Base-by-base conservation (phyloP, 2,888 invertebrate genomes). In the Beris chalybata region DNA sequence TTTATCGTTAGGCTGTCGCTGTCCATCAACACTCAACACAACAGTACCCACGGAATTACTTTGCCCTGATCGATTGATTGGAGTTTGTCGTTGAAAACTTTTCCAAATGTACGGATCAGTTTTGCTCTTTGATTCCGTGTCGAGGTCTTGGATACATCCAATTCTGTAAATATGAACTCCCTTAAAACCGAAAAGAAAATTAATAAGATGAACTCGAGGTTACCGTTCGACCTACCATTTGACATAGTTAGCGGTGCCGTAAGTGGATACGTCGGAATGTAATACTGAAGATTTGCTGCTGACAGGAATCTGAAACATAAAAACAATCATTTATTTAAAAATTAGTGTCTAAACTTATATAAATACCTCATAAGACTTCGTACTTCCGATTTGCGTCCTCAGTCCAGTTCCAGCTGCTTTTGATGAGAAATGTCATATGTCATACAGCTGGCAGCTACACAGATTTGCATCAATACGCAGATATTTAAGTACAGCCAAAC, bases 131-230 rank as follows among this genome's bases (percentile, higher is more conserved):
- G 97, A 96, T 73, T 88, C 87, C 31, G 89, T 91, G 78, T 99
- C 99, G 75, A 98, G 85, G 83, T 99, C 99, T 32, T 96, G 89
- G 63, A 99, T 91, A 73, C 97, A 88, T 13, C 90, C 95, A 77
- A 99, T 93, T 72, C 89, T 86, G 81, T 88, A 96, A 22, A 87
- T 86, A 11, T 64, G 54, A 9, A 69, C 52, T 32, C 65, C 65
- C 57, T 32, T 5, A 7, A 7, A 32, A 32, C 7, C 5, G 12
- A 31, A 30, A 13, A 5, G 11, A n/a, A 11, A 5, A 6, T 4
- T 48, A 48, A 48, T 6, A 45, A 44, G 5, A 44, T 12, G 11
- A 55, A 15, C 11, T 15, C 6, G 47, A 47, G 6, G 31, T 9
- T 4, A 52, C n/a, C 52, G 38, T 53, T 5, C 12, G n/a, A 3